Base-by-base conservation (phyloP, 2,888 invertebrate species). In the Himalopsyche tibetana region DNA sequence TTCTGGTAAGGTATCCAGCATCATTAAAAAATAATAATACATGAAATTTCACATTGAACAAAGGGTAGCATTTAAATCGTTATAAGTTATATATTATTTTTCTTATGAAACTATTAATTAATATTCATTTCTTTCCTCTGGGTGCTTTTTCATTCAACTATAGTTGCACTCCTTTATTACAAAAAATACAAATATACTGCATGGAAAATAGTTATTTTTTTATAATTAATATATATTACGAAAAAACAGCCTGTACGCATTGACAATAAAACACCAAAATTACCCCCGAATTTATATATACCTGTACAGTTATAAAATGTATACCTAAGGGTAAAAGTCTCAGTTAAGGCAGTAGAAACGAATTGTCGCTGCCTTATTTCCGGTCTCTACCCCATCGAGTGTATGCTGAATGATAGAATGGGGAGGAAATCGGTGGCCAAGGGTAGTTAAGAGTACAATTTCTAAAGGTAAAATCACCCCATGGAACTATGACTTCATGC, bases 301-400 rank as follows among this genome's bases (percentile, higher is more conserved):
- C 36, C 12, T 4, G 74, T 74, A 74, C 12, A 74, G 36, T 38
- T 36, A 36, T 38, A 74, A 74, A 74, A 0, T 38, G 51, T 51
- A 74, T 74, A 74, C 38, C 74, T 38, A 36, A 74, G 74, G 74
- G 74, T 15, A 38, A 38, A 74, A 5, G 74, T 69, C 28, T 69
- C 6, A 28, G 69, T 36, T 74, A 74, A 74, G 74, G 74, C 38
- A 38, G 74, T 38, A 74, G 74, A 74, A 74, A 74, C 74, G 74
- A 74, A 74, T 74, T 74, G 74, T 74, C 74, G 74, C 74, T 74
- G 36, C 74, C 74, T 74, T 12, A 74, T 74, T 74, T 74, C 74
- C 74, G 74, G 74, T 74, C 36, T 74, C 74, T 12, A 36, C 74
- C 38, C 74, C 74, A 36, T 36, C 74, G 19, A 74, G 74, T 74